Percentiles rank a stretch among this genome's conserved stretches.
Conservation (phyloP, 2,797 vertebrate genomes). For the Rhinoraja longicauda region DNA sequence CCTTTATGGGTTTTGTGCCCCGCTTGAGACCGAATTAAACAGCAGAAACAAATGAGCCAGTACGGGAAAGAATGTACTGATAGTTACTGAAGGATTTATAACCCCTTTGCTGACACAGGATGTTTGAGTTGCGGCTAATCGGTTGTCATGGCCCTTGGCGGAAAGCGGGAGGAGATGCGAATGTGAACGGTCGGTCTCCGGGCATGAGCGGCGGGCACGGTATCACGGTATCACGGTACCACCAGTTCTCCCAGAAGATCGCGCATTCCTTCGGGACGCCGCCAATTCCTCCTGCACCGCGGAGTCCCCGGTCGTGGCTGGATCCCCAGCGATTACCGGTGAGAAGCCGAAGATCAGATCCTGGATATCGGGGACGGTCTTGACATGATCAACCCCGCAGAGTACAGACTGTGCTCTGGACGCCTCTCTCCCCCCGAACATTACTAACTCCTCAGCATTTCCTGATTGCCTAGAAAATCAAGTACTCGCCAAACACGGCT, state of each 20-base stretch:
- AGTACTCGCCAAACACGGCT: too few relatives aligned
- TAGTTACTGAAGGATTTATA: too few relatives aligned
- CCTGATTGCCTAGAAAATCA: too few relatives aligned
- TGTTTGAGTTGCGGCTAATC: background rate
- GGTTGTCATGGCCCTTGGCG: background rate
- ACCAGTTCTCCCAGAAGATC: background rate
- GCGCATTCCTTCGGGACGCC: background rate
- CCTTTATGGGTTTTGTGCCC: slow-evolving; percentile 10
- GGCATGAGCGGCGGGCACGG: too few relatives aligned
- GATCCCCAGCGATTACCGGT: too few relatives aligned
- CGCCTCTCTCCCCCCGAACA: background rate
- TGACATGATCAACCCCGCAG: too few relatives aligned
- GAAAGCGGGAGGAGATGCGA: background rate
- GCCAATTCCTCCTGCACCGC: background rate
- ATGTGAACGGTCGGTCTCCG: too few relatives aligned
- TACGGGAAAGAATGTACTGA: background rate
- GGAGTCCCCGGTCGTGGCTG: background rate
- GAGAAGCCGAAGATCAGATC: background rate
- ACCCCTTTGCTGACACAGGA: background rate
- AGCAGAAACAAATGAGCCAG: background rate
- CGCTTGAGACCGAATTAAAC: slow-evolving; percentile 4
- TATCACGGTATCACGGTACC: too few relatives aligned
- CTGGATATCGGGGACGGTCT: background rate
- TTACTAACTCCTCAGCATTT: background rate
- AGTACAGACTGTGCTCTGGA: too few relatives aligned